phyloP scores from a whole-genome alignment of 2,113 vertebrate genomes.

The Ageneiosus marmoratus region DNA sequence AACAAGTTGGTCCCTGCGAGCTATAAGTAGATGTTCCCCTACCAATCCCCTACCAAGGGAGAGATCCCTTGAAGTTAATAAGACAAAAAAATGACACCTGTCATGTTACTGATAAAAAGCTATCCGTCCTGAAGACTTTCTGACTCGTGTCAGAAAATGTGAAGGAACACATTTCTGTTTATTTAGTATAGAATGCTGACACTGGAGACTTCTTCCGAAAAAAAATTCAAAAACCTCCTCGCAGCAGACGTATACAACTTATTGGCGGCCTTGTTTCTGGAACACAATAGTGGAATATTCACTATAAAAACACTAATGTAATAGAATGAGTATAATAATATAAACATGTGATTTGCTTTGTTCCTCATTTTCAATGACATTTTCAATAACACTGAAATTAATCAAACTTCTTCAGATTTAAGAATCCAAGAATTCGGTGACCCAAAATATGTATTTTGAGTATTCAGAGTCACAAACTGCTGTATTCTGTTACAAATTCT shows the following conservation, averaged over 20 bases:
- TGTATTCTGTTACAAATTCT: constrained; percentile 28
- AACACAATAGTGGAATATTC: background rate
- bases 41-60: too few species aligned
- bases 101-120: background rate
- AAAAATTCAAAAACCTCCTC: background rate
- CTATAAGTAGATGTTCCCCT: background rate
- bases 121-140: background rate
- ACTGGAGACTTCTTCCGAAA: background rate
- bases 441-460: constrained; percentile 1
- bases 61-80: background rate
- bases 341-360: background rate
- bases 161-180: background rate
- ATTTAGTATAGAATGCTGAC: background rate
- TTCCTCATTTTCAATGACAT: background rate
- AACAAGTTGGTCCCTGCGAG: background rate
- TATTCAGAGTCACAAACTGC: constrained; percentile 7
- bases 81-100: background rate
- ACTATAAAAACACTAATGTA: background rate
- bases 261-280: background rate
- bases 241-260: too few species aligned
- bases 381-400: background rate
- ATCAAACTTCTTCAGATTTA: background rate
- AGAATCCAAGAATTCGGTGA: background rate
- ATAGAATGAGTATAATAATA: background rate
- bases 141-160: background rate